Conservation (phyloP, 2,113 vertebrate species). For the Ammodramus savannarum region DNA sequence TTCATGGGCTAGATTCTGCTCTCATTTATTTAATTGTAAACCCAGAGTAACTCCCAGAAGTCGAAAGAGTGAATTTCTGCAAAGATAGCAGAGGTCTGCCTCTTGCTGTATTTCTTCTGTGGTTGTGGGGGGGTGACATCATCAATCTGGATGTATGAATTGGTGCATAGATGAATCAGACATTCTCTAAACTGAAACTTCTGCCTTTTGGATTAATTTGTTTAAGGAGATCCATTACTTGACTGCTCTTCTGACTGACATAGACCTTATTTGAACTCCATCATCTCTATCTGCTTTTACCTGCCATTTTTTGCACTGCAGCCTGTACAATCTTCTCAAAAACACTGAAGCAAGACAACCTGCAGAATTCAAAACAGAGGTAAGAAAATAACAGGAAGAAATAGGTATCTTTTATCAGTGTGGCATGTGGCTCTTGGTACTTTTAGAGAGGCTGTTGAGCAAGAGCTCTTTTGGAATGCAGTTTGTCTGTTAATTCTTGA, state of each 20-base stretch:
- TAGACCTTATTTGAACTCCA: not conserved
- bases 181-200: not conserved
- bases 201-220: not conserved
- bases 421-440: not conserved
- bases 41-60: not conserved
- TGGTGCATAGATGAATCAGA: not conserved
- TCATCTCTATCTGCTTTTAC: not conserved
- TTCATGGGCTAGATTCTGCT: slow-evolving; percentile 33
- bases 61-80: not conserved
- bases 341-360: not conserved
- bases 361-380: not conserved
- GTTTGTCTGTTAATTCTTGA: not conserved
- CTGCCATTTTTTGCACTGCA: not conserved
- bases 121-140: not conserved
- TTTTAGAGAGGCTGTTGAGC: not conserved
- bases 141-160: not conserved
- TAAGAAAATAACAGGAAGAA: not conserved
- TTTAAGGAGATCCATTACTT: not conserved
- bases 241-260: not conserved
- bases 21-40: slow-evolving; percentile 22
- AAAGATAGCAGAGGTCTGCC: not conserved
- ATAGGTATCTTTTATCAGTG: not conserved
- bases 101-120: not conserved
- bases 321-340: not conserved
- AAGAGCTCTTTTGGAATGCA: slow-evolving; percentile 31